These are phyloP conservation scores for Mamestra brassicae DNA, from an alignment of 2,888 invertebrate genomes.

Conservation along the genomic window DNA sequence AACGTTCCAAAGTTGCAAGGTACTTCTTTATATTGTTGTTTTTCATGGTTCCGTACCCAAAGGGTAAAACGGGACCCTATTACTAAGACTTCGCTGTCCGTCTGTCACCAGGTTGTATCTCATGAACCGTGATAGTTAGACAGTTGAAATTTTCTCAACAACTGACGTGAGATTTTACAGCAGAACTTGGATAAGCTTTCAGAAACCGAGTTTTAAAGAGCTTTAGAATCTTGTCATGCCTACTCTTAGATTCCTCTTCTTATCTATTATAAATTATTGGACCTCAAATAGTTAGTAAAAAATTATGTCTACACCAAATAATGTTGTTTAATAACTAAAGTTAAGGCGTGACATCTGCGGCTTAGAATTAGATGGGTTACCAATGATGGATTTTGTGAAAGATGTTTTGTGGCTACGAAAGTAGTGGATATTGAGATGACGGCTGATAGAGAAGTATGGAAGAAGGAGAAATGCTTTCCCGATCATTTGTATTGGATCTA, in stretches of 20 bases:
- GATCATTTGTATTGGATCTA: background rate
- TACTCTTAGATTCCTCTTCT: slow-evolving; percentile 28
- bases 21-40: no score
- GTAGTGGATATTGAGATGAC: background rate
- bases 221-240: slow-evolving; percentile 29
- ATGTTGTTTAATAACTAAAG: slow-evolving; percentile 32
- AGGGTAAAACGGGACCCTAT: no score
- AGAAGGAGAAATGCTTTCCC: background rate
- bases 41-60: no score
- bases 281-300: slow-evolving; percentile 59
- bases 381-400: background rate
- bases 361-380: slow-evolving; percentile 21
- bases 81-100: no score
- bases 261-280: slow-evolving; percentile 7
- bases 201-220: slow-evolving; percentile 13
- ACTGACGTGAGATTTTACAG: no score
- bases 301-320: slow-evolving; percentile 62
- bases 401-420: background rate
- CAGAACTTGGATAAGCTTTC: background rate
- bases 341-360: slow-evolving; percentile 23
- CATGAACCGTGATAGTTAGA: no score
- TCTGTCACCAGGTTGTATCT: no score
- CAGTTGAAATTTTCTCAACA: no score
- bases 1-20: no score
- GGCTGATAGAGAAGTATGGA: background rate